Evolutionary conservation across 2,113 vertebrate genomes (phyloP), one percentile per base, ranked within the genome.

Genomic region (Oncorhynchus tshawytscha): DNA sequence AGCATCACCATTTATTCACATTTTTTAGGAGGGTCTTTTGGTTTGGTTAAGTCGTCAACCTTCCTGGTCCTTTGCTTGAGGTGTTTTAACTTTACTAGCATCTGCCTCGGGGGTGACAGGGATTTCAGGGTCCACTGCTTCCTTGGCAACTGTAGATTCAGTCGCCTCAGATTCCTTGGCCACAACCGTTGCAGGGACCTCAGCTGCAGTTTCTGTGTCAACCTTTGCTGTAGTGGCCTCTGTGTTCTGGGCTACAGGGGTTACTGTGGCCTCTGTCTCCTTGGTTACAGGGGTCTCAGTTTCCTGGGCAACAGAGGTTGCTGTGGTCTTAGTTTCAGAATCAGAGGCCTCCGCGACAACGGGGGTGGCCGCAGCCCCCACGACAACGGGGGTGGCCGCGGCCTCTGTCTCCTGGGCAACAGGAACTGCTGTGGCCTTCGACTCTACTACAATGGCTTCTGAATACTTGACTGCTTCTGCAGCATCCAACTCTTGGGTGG

Each of bases 261-360:
- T 27, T 59, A 66, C 68, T 0, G 31, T 1, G 0, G 3, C 60
- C 59, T 82, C 71, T 4, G 12, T 45, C 66, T 79, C 73, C 73
- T 71, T 72, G 20, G 12, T 39, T 2, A 74, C 73, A 5, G 5
- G 67, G 48, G 69, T 51, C 25, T 69, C 73, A 54, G 70, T 16
- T 5, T 73, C 79, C 1, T 71, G 64, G 15, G 48, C 7, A 60
- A 77, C 64, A 34, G 81, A 71, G 9, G 74, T 65, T 51, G 65
- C 62, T 22, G 80, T 13, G 15, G 72, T 49, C 48, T 81, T 81
- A 34, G 68, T 60, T 49, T 74, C 82, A 18, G 64, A 25, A n/a
- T 29, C 34, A 27, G 57, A 70, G 0, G 66, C 20, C 22, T 71
- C 69, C 11, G n/a, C 15, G 16, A 60, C 31, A 22, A 75, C 70